Conservation (phyloP, 2,888 invertebrate species). For the Meghimatium bilineatum region DNA sequence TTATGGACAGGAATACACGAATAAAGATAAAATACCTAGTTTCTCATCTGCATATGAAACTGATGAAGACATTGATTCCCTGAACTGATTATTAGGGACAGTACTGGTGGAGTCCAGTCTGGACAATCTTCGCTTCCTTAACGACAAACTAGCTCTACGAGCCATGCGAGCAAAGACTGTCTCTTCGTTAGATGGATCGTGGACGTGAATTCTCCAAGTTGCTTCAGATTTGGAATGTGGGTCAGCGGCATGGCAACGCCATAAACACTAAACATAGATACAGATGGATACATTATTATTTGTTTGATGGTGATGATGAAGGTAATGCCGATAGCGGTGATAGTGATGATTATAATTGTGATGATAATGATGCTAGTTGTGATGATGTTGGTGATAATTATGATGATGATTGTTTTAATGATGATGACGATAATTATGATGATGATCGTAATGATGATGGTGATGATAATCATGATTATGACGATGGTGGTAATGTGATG, state of each 20-base stretch:
- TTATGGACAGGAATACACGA: neutral
- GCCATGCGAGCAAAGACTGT: conserved; percentile 66
- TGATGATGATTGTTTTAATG: too few species aligned
- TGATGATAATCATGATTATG: too few species aligned
- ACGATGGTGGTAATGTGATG: too few species aligned
- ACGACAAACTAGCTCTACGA: conserved; percentile 65
- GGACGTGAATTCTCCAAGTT: conserved; percentile 83
- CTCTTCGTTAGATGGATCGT: conserved; percentile 56
- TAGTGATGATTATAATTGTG: too few species aligned
- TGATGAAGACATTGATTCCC: conserved; percentile 66
- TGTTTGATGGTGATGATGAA: too few species aligned
- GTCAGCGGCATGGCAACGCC: conserved; percentile 88
- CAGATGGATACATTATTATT: neutral
- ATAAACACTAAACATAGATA: conserved; percentile 81
- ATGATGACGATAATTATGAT: too few species aligned
- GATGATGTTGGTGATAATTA: too few species aligned
- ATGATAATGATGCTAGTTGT: too few species aligned
- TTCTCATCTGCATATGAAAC: conserved; percentile 64
- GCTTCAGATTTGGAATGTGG: conserved; percentile 85
- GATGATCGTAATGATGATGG: too few species aligned
- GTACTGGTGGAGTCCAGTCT: conserved; percentile 67
- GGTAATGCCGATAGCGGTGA: too few species aligned
- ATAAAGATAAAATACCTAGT: conserved; percentile 26
- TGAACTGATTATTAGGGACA: conserved; percentile 51
- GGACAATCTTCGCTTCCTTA: conserved; percentile 80